A percentile compares a stretch with the other conserved stretches of the same genome.
These are phyloP conservation scores for Bombus balteatus DNA, from an alignment of 1,140 invertebrate species.

Conservation along the genomic window DNA sequence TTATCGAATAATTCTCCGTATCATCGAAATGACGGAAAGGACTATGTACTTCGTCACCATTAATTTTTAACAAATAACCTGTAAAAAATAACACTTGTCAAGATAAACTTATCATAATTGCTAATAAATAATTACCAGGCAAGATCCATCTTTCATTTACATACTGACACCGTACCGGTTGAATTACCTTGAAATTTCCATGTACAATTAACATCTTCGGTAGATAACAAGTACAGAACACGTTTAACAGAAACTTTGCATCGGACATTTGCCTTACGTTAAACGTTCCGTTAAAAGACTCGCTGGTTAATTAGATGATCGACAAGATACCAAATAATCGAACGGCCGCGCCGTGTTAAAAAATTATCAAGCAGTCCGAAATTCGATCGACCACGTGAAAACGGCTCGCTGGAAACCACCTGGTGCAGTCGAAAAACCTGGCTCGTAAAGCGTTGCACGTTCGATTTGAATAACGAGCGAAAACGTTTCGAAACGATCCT, in stretches of 20 bases:
- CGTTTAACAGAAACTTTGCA: background rate
- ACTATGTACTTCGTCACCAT: background rate
- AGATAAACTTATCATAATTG: background rate
- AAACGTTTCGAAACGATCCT: conserved; percentile 31
- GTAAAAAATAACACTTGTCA: background rate
- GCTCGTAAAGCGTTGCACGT: conserved; percentile 29
- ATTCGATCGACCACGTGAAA: too few relatives aligned
- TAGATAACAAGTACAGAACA: background rate
- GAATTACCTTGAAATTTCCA: background rate
- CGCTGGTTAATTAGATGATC: background rate
- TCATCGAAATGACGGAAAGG: too few relatives aligned
- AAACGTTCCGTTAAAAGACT: background rate
- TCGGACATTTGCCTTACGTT: background rate
- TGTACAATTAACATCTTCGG: background rate
- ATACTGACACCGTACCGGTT: background rate
- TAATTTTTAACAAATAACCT: background rate
- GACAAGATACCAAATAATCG: background rate
- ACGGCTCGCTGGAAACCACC: background rate
- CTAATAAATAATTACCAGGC: background rate
- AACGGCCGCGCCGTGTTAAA: background rate
- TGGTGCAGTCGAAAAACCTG: conserved; percentile 14
- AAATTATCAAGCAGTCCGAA: background rate
- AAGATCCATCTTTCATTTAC: background rate
- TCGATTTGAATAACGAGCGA: conserved; percentile 54
- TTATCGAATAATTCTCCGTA: too few relatives aligned